phyloP scores from a whole-genome alignment of 2,888 invertebrate species.

The Platerodrilus igneus region DNA sequence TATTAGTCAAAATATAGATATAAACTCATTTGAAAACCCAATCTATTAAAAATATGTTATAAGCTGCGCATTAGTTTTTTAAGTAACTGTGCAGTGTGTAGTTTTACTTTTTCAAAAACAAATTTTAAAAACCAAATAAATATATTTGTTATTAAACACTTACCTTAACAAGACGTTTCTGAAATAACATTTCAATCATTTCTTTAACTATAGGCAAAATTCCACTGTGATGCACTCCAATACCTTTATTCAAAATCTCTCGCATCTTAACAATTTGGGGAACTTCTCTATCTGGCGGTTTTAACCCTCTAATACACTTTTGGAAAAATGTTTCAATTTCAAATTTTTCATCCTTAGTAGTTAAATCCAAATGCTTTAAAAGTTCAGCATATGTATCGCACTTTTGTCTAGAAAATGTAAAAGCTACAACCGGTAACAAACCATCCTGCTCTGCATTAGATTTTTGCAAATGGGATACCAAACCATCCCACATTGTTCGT shows the following conservation, averaged over 20 bases:
- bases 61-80: too few relatives aligned
- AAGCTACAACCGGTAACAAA: conserved; percentile 89
- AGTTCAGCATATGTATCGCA: conserved; percentile 64
- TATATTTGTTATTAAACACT: too few relatives aligned
- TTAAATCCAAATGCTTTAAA: conserved; percentile 68
- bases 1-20: too few relatives aligned
- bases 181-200: conserved; percentile 96
- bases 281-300: conserved; percentile 79
- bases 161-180: conserved; percentile 77
- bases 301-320: conserved; percentile 67
- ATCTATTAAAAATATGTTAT: too few relatives aligned
- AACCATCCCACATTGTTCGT: conserved; percentile 75
- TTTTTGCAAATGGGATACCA: conserved; percentile 73
- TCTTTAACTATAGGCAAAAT: conserved; percentile 98
- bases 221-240: conserved; percentile 98
- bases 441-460: too few relatives aligned
- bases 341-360: conserved; percentile 77
- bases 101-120: too few relatives aligned
- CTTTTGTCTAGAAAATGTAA: conserved; percentile 83
- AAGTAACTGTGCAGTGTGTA: too few relatives aligned
- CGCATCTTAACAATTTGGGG: conserved; percentile 79
- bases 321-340: conserved; percentile 83
- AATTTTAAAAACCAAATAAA: too few relatives aligned
- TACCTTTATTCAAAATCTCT: conserved; percentile 72
- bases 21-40: too few relatives aligned